Conservation (phyloP, 92 coral and sea anemone species). For the Phenganax stokvisi region DNA sequence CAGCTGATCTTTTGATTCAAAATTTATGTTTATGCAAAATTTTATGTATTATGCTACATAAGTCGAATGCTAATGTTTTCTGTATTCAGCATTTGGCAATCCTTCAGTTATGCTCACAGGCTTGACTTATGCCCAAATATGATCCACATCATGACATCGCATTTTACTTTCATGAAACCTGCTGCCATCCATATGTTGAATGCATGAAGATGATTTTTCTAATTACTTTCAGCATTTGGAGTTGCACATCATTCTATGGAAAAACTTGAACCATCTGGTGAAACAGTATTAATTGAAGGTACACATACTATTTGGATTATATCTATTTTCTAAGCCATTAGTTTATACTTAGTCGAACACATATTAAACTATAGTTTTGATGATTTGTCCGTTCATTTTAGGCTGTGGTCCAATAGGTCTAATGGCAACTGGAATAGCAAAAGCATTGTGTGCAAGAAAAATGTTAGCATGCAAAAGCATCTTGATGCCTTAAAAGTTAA, state of each 20-base stretch:
- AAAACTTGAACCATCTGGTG: slow-evolving; percentile 55
- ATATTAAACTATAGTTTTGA: not conserved
- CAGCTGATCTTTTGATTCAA: no score
- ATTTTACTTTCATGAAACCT: no score
- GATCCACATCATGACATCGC: no score
- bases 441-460: slow-evolving; percentile 65
- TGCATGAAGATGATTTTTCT: not conserved
- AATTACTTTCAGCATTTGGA: slow-evolving; percentile 60
- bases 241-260: slow-evolving; percentile 75
- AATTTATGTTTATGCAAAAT: no score
- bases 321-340: not conserved
- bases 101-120: no score
- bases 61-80: no score
- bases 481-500: not conserved
- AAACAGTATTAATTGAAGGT: slow-evolving; percentile 62
- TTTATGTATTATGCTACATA: no score
- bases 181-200: not conserved
- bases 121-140: no score
- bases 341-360: not conserved
- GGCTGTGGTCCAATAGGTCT: slow-evolving; percentile 81
- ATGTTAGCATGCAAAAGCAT: slow-evolving; percentile 42
- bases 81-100: no score
- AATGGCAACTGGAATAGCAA: slow-evolving; percentile 67
- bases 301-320: not conserved
- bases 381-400: not conserved